A percentile compares a stretch with the other conserved stretches of the same genome.
Conservation (phyloP, 1,140 invertebrate species). For the Macrosteles quadrilineatus region DNA sequence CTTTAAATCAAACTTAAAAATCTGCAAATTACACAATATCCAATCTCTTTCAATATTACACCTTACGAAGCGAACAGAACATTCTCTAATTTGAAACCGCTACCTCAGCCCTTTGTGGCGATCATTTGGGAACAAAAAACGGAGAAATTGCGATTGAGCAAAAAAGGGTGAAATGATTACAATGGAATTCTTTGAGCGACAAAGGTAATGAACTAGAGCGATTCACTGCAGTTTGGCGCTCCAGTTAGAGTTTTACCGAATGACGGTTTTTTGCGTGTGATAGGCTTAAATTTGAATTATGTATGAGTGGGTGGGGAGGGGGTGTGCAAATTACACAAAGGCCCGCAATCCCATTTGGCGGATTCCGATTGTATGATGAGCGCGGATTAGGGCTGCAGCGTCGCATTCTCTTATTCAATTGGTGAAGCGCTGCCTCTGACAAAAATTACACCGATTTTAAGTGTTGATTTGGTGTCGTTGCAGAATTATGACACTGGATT, state of each 20-base stretch:
- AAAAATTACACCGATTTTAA: too few relatives aligned
- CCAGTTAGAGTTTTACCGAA: slow-evolving; percentile 6
- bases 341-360: slow-evolving; percentile 28
- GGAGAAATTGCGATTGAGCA: neutral
- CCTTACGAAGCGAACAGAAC: too few relatives aligned
- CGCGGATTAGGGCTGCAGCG: neutral
- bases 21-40: too few relatives aligned
- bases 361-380: slow-evolving; percentile 23
- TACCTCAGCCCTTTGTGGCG: slow-evolving; percentile 12
- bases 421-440: neutral
- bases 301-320: slow-evolving; percentile 19
- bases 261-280: slow-evolving; percentile 12
- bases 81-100: neutral
- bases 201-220: slow-evolving; percentile 20
- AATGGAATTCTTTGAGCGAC: slow-evolving; percentile 23
- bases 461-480: too few relatives aligned
- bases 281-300: slow-evolving; percentile 30
- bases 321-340: slow-evolving; percentile 30
- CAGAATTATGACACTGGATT: too few relatives aligned
- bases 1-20: too few relatives aligned
- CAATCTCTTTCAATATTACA: too few relatives aligned
- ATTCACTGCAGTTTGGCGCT: neutral
- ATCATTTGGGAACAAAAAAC: neutral
- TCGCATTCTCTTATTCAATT: slow-evolving; percentile 9
- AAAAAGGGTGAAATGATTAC: slow-evolving; percentile 24